Evolutionary conservation across 2,113 vertebrate genomes (phyloP).

Genomic region (Beaufortia kweichowensis): DNA sequence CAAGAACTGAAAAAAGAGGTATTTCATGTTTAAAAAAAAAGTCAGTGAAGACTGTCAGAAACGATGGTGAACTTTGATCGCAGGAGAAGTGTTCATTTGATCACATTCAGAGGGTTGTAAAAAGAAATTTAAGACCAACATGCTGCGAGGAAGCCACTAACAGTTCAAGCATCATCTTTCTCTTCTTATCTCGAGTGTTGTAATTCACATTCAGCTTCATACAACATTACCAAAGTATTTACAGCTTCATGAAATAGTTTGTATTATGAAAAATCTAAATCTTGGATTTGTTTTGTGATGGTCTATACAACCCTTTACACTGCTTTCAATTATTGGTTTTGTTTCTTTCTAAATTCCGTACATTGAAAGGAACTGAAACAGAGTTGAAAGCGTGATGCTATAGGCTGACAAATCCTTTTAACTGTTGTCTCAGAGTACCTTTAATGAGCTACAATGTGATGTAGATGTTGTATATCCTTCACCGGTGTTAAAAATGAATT

Average conservation of each 20-base stretch:
- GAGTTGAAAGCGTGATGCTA: not conserved
- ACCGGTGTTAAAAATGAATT: not conserved
- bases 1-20: slow-evolving; percentile 39
- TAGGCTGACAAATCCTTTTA: not conserved
- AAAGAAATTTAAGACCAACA: slow-evolving; percentile 4
- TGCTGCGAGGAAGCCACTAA: not conserved
- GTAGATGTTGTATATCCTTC: not conserved
- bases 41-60: slow-evolving; percentile 14
- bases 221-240: not conserved
- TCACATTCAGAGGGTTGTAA: slow-evolving; percentile 34
- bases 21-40: slow-evolving; percentile 39
- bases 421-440: slow-evolving; percentile 9
- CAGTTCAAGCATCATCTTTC: not conserved
- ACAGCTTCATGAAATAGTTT: not conserved
- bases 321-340: not conserved
- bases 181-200: not conserved
- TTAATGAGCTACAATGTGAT: not conserved
- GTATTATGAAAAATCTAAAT: not conserved
- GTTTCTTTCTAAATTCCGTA: no score
- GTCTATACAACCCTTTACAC: slow-evolving; percentile 23
- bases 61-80: slow-evolving; percentile 12
- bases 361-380: not conserved
- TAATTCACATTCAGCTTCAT: not conserved
- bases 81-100: not conserved
- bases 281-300: slow-evolving; percentile 2